Percentiles rank a stretch among this genome's conserved stretches.
Conservation (phyloP, 2,113 vertebrate species). For the Neoarius graeffei region DNA sequence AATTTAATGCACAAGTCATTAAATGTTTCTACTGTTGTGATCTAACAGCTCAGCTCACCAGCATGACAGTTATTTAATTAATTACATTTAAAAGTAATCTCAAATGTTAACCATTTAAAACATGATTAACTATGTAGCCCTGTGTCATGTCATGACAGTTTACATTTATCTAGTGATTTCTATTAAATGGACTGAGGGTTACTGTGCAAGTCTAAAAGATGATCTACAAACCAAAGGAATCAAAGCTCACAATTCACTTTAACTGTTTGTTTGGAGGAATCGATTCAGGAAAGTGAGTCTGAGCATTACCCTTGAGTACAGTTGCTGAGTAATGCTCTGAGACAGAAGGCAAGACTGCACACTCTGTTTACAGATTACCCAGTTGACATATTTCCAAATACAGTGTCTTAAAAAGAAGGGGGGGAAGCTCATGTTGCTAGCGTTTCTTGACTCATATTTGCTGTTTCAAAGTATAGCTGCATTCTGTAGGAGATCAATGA, state of each 20-base stretch:
- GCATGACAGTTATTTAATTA: neutral
- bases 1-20: neutral
- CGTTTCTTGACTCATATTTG: neutral
- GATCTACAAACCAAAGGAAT: neutral
- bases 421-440: neutral
- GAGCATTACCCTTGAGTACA: neutral
- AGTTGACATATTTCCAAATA: neutral
- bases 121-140: neutral
- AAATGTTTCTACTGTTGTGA: neutral
- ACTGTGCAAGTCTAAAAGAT: neutral
- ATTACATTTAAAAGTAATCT: neutral
- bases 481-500: conserved; percentile 9
- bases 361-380: neutral
- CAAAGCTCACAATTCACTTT: neutral
- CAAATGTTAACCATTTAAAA: neutral
- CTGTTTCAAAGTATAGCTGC: neutral
- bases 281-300: neutral
- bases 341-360: conserved; percentile 1
- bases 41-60: neutral
- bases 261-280: neutral
- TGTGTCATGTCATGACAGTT: neutral
- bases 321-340: conserved; percentile 27
- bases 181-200: neutral
- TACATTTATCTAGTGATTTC: neutral
- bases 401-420: neutral